These are phyloP conservation scores for Nesogale talazaci DNA, from an alignment of 2,113 vertebrate genomes.

Conservation along the genomic window DNA sequence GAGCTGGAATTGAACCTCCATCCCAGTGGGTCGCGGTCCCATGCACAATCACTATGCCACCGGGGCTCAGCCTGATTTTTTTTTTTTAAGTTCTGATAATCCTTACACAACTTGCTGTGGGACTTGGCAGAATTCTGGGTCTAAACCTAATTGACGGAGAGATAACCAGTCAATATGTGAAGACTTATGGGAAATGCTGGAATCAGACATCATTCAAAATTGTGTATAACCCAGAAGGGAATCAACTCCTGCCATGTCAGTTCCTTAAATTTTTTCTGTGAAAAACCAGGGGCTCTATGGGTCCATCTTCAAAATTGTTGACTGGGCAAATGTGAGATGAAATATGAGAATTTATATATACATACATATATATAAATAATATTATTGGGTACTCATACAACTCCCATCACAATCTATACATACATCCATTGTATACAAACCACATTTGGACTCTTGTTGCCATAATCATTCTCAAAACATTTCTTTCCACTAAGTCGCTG, in stretches of 20 bases:
- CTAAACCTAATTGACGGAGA: background rate
- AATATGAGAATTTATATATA: background rate
- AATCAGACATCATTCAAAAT: background rate
- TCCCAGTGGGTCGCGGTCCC: too few species aligned
- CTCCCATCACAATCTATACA: too few species aligned
- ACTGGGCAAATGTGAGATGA: background rate
- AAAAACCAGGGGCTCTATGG: background rate
- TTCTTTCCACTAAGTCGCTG: too few species aligned
- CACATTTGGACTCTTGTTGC: too few species aligned
- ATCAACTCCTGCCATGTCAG: background rate
- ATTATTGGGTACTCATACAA: too few species aligned
- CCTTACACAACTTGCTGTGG: background rate
- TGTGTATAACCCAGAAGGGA: background rate
- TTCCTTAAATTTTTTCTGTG: background rate
- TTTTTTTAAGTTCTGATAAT: background rate
- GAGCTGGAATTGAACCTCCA: too few species aligned
- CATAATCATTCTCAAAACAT: too few species aligned
- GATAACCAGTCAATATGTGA: background rate
- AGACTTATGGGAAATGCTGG: background rate
- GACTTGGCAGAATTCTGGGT: background rate
- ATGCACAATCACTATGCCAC: too few species aligned
- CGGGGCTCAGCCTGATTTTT: too few species aligned
- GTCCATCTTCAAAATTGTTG: background rate
- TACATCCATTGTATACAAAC: too few species aligned
- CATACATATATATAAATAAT: too few species aligned